phyloP scores from a whole-genome alignment of 1,140 invertebrate species.

The Sarcophaga peregrina region DNA sequence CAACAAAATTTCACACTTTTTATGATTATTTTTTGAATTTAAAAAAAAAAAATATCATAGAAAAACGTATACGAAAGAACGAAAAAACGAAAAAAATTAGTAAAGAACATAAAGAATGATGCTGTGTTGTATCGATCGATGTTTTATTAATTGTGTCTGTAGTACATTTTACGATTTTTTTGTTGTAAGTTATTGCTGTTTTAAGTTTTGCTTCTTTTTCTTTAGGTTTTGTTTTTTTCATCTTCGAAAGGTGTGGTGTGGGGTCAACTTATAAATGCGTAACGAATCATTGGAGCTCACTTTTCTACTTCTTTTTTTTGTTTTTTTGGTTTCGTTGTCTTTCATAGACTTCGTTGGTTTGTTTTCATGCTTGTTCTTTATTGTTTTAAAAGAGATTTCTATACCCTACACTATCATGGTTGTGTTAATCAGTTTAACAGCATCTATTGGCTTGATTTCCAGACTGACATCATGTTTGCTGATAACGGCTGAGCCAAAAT shows the following conservation, averaged over 20 bases:
- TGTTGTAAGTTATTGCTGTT: constrained; percentile 41
- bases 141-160: not conserved
- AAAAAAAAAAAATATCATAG: too few species aligned
- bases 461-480: too few species aligned
- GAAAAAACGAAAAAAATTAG: too few species aligned
- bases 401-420: too few species aligned
- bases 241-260: constrained; percentile 51
- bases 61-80: too few species aligned
- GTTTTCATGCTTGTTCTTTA: not conserved
- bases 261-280: constrained; percentile 36
- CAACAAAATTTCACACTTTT: too few species aligned
- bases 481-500: too few species aligned
- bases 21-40: too few species aligned
- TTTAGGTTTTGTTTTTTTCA: constrained; percentile 50
- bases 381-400: not conserved
- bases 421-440: too few species aligned
- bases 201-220: constrained; percentile 28
- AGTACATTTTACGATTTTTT: not conserved
- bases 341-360: not conserved
- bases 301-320: constrained; percentile 26
- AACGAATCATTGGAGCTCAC: constrained; percentile 55
- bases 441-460: too few species aligned
- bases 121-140: not conserved
- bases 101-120: too few species aligned
- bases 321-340: not conserved